Base-by-base conservation (phyloP, 2,888 invertebrate genomes). In the Auanema freiburgensis region DNA sequence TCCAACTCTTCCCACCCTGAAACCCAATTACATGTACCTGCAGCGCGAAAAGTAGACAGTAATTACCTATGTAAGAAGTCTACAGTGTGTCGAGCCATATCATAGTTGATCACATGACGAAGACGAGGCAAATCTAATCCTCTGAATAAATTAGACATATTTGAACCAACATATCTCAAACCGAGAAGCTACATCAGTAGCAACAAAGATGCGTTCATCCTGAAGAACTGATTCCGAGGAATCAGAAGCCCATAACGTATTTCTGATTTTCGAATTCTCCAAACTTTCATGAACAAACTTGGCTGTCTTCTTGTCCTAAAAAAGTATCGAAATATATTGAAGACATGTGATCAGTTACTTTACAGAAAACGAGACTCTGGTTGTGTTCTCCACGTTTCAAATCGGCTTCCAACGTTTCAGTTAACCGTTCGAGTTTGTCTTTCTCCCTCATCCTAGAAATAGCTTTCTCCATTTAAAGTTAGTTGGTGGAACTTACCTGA, bases 281-380 rank as follows among this genome's bases (percentile, higher is more conserved):
- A 63, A 41, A 10, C 21, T 16, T 16, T 41, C 43, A 14, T 43
- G 16, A 5, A 63, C 63, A 24, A 63, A 63, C 23, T 53, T 51
- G 1, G 63, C 63, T 16, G 63, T 63, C 40, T 42, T 11, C 25
- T 18, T 42, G 23, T 63, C 44, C 63, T 63, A 12, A 55, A 57
- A 33, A n/a, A 10, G 10, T 56, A 18, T 40, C 2, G 1, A 12
- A n/a, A 42, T 14, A 53, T 53, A 21, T 11, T 8, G 8, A 46
- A 6, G 4, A 5, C 3, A 46, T 46, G 6, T 5, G 46, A 5
- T 21, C 16, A 6, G 6, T 41, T 41, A 62, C 62, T 43, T 62
- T 63, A 33, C 63, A 63, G 51, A 63, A 63, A 14, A 63, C 58
- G 21, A 63, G 21, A 12, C 52, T 63, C 58, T 63, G 63, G 52